Evolutionary conservation across 2,113 vertebrate genomes (phyloP).

Genomic region (Nycticorax nycticorax): DNA sequence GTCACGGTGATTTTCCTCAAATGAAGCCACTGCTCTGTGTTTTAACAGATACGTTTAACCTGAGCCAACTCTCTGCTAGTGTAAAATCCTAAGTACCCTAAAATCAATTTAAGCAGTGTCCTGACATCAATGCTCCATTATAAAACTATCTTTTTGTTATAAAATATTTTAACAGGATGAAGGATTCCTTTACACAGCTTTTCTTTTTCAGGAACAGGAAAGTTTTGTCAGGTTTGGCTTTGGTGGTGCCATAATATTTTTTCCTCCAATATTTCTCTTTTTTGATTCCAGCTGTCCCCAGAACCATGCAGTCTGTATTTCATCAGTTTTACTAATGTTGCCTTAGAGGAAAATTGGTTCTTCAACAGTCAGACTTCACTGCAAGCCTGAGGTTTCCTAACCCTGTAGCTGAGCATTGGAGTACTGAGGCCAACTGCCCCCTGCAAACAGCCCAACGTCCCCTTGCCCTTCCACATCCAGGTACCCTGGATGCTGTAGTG

Average conservation of each 20-base stretch:
- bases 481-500: not conserved
- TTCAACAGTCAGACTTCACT: not conserved
- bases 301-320: not conserved
- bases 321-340: not conserved
- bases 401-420: not conserved
- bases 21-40: not conserved
- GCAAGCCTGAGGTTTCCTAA: not conserved
- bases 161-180: not conserved
- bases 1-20: not conserved
- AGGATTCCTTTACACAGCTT: not conserved
- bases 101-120: not conserved
- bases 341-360: not conserved
- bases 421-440: not conserved
- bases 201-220: not conserved
- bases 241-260: not conserved
- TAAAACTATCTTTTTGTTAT: not conserved
- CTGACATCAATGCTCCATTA: not conserved
- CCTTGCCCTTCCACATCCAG: not conserved
- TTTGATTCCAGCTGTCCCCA: not conserved
- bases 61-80: not conserved
- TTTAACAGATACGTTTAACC: not conserved
- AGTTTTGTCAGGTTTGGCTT: not conserved
- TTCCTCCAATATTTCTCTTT: not conserved
- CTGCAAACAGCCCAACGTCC: not conserved
- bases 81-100: not conserved